Conservation (phyloP, 2,113 vertebrate genomes). For the Bostrychus sinensis region DNA sequence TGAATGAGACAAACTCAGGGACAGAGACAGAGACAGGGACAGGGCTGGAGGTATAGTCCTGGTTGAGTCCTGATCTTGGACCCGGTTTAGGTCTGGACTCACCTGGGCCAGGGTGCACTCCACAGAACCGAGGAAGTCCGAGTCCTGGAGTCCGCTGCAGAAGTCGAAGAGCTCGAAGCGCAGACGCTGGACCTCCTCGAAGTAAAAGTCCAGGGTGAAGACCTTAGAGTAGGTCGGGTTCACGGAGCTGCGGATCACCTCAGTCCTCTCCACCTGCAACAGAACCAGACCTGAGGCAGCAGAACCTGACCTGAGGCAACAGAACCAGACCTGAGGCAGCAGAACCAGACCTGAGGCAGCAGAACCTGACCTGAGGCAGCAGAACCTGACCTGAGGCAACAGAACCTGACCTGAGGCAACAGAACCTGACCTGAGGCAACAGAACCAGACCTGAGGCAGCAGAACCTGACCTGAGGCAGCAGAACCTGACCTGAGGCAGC, state of each 20-base stretch:
- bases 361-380: too few relatives aligned
- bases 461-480: too few relatives aligned
- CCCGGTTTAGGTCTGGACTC: slow-evolving; percentile 34
- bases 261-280: slow-evolving; percentile 93
- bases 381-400: too few relatives aligned
- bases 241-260: slow-evolving; percentile 93
- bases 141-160: slow-evolving; percentile 89
- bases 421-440: too few relatives aligned
- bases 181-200: slow-evolving; percentile 94
- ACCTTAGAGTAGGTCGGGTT: slow-evolving; percentile 94
- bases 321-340: too few relatives aligned
- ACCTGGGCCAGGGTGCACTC: slow-evolving; percentile 96
- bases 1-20: too few relatives aligned
- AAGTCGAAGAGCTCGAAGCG: slow-evolving; percentile 93
- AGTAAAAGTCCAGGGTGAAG: slow-evolving; percentile 96
- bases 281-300: neutral
- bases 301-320: too few relatives aligned
- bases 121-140: slow-evolving; percentile 91
- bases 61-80: neutral
- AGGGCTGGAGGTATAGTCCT: neutral
- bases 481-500: too few relatives aligned
- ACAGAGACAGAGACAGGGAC: too few relatives aligned
- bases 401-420: too few relatives aligned
- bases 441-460: too few relatives aligned
- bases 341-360: too few relatives aligned